These are phyloP conservation scores for Alloscopus bannaensis DNA, from an alignment of 2,888 invertebrate species.

Conservation along the genomic window DNA sequence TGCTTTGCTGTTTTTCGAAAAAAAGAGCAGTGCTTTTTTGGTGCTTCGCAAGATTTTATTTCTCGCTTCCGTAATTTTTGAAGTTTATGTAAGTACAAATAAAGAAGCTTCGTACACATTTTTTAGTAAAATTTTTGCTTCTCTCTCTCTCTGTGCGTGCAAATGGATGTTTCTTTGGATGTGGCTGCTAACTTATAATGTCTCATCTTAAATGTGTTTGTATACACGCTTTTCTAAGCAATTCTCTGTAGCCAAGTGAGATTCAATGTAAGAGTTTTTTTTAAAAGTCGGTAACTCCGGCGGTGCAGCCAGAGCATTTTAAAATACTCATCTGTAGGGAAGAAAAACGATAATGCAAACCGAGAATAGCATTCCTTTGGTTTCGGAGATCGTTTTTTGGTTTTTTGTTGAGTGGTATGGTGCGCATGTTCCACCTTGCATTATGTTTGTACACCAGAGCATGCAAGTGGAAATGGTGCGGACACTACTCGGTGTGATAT, in stretches of 20 bases:
- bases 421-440: slow-evolving; percentile 11
- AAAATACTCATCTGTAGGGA: slow-evolving; percentile 13
- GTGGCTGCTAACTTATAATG: no score
- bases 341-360: slow-evolving; percentile 25
- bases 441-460: slow-evolving; percentile 58
- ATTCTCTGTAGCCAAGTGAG: no score
- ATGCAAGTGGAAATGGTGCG: slow-evolving; percentile 35
- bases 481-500: slow-evolving; percentile 45
- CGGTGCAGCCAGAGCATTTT: slow-evolving; percentile 27
- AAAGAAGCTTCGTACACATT: slow-evolving; percentile 32
- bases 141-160: background rate
- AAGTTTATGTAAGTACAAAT: slow-evolving; percentile 31
- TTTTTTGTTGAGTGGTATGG: background rate
- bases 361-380: slow-evolving; percentile 33
- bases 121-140: slow-evolving; percentile 28
- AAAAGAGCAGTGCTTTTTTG: background rate
- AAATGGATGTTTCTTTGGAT: background rate
- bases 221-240: no score
- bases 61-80: slow-evolving; percentile 28
- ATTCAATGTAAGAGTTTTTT: no score
- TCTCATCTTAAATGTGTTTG: background rate
- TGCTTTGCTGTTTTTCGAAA: slow-evolving; percentile 29
- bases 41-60: background rate
- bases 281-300: no score
- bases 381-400: slow-evolving; percentile 20